Conservation (phyloP, 1,140 invertebrate genomes). For the Sitodiplosis mosellana region DNA sequence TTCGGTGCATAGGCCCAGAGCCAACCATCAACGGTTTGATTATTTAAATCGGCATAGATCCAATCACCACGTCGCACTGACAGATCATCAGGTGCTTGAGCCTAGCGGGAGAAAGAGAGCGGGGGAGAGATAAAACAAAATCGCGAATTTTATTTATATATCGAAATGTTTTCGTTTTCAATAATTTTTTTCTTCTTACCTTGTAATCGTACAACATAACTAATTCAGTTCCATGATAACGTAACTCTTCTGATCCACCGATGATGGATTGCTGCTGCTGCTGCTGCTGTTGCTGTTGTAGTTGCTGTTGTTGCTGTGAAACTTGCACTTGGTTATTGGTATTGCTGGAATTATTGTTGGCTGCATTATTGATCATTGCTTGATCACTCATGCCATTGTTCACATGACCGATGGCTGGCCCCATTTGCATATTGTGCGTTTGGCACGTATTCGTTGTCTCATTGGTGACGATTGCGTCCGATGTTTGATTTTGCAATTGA, state of each 20-base stretch:
- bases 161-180: not conserved
- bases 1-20: conserved; percentile 88
- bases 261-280: conserved; percentile 10
- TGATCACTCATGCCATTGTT: not conserved
- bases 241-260: conserved; percentile 34
- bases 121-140: not conserved
- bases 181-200: conserved; percentile 30
- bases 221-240: conserved; percentile 71
- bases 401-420: not conserved
- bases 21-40: conserved; percentile 89
- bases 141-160: not conserved
- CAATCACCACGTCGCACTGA: conserved; percentile 77
- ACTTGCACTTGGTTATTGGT: not conserved
- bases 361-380: too few relatives aligned
- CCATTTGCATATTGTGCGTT: not conserved
- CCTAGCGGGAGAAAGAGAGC: conserved; percentile 25
- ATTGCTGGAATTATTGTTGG: not conserved
- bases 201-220: conserved; percentile 92
- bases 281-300: conserved; percentile 6
- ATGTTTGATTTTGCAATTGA: conserved; percentile 2
- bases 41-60: conserved; percentile 83
- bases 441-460: not conserved
- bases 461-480: conserved; percentile 2
- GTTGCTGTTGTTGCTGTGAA: not conserved
- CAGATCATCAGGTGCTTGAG: conserved; percentile 79